A percentile compares a stretch with the other conserved stretches of the same genome.
phyloP scores from a whole-genome alignment of 2,888 invertebrate genomes.

The Dastarcus helophoroides region DNA sequence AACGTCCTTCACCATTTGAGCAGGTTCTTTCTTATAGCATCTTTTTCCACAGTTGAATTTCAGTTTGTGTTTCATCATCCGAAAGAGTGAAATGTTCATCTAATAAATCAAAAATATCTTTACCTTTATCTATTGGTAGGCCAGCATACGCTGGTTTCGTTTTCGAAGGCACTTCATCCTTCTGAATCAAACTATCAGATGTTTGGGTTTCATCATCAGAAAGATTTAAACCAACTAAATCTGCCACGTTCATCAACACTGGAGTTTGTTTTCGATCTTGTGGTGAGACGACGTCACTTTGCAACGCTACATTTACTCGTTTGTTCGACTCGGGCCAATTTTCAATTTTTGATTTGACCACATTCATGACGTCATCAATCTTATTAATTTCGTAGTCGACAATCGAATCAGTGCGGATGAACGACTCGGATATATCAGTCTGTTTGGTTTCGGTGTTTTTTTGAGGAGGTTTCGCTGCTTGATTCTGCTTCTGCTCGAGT shows the following conservation, averaged over 20 bases:
- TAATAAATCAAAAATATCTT: slow-evolving; percentile 17
- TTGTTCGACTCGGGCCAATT: too few relatives aligned
- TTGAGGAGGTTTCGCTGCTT: not conserved
- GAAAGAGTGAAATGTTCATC: slow-evolving; percentile 25
- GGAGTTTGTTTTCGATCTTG: not conserved
- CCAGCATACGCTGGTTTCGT: slow-evolving; percentile 8
- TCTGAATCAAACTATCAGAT: not conserved
- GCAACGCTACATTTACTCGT: too few relatives aligned
- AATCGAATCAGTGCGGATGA: slow-evolving; percentile 25
- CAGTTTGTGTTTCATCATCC: slow-evolving; percentile 22
- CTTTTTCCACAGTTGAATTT: too few relatives aligned
- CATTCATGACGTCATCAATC: slow-evolving; percentile 32
- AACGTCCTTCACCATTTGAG: too few relatives aligned
- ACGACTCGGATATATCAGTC: not conserved
- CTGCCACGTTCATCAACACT: too few relatives aligned
- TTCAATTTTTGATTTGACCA: slow-evolving; percentile 25
- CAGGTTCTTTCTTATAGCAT: too few relatives aligned
- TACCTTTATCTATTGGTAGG: slow-evolving; percentile 15
- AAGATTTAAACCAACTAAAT: too few relatives aligned
- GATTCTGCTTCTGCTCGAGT: not conserved
- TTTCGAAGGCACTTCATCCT: not conserved
- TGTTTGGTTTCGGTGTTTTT: not conserved
- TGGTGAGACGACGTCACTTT: too few relatives aligned
- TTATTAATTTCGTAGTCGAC: slow-evolving; percentile 34
- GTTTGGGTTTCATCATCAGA: slow-evolving; percentile 1